A percentile compares a stretch with the other conserved stretches of the same genome.
phyloP scores from a whole-genome alignment of 2,888 invertebrate species.

The Biston betularia region DNA sequence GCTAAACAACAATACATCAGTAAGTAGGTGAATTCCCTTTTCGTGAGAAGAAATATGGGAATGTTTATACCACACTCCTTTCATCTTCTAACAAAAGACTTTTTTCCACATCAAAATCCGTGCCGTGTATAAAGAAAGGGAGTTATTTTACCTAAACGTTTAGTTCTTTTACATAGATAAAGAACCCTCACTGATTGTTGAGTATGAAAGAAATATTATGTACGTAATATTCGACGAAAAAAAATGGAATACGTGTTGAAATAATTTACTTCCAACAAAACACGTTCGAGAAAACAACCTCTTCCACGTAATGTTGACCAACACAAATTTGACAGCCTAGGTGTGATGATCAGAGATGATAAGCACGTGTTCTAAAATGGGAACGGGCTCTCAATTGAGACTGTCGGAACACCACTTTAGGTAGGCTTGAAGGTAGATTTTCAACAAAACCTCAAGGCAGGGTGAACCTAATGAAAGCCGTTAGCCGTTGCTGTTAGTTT shows the following conservation, averaged over 20 bases:
- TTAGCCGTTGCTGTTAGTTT: too few species aligned
- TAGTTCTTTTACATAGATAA: not conserved
- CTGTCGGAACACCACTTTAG: too few species aligned
- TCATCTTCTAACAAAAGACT: constrained; percentile 39
- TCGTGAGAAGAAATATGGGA: constrained; percentile 33
- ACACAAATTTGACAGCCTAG: too few species aligned
- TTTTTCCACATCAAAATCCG: constrained; percentile 25
- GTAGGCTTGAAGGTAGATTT: too few species aligned
- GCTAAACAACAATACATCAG: constrained; percentile 14
- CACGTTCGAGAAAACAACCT: not conserved
- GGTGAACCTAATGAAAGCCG: too few species aligned
- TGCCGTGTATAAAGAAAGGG: constrained; percentile 17
- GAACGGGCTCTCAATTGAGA: too few species aligned
- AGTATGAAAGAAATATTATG: not conserved
- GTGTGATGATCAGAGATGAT: too few species aligned
- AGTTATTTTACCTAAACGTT: constrained; percentile 2
- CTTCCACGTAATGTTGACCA: too few species aligned
- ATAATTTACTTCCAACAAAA: not conserved
- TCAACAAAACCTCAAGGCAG: too few species aligned
- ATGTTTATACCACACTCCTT: constrained; percentile 37
- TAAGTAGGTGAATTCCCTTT: constrained; percentile 23
- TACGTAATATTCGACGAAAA: not conserved
- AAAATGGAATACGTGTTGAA: too few species aligned
- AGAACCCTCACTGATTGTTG: not conserved
- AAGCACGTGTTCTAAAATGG: too few species aligned